Base-by-base conservation (phyloP, 23 tunicate species). In the Pegea sp. region DNA sequence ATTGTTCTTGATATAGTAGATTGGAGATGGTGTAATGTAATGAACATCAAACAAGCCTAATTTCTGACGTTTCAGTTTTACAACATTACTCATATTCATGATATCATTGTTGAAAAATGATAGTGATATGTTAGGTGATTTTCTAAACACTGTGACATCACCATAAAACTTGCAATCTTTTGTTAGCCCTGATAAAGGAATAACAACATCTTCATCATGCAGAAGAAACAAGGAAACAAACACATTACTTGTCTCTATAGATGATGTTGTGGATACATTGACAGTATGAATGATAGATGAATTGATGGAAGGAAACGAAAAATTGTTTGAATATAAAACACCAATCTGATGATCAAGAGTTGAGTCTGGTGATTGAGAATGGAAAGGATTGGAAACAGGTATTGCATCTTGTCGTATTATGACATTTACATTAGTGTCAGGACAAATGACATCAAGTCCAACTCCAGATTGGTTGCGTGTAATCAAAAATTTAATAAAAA, bases 121-220 rank as follows among this genome's bases (percentile, higher is more conserved):
- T 21, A 7, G n/a, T 6, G 44, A 7, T 3, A 18, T 57, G 4
- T 6, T 58, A 50, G 3, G 11, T 21, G 42, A 22, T 3, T 5
- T 5, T 18, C 34, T 34, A 65, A 5, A 56, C 22, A 84, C 72
- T 25, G 64, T 52, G 22, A 74, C 22, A 1, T 49, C 33, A 29
- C 62, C 58, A 57, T 59, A 59, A 29, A 73, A 84, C 29, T 58
- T 62, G 55, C 95, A 84, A n/a, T 68, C 72, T 29, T 63, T 58
- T 3, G 84, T 63, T 22, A 84, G 58, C 11, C 76, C 95, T 44
- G 64, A 48, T 30, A 66, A 76, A 34, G 44, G 64, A 32, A 67
- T 60, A 0, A 44, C 43, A 11, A 38, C 16, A 24, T 84, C 54
- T 3, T 30, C 30, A 26, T 44, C 44, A 18, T 60, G 7, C 11